phyloP scores from a whole-genome alignment of 2,888 invertebrate genomes.

The Apodemia zela region DNA sequence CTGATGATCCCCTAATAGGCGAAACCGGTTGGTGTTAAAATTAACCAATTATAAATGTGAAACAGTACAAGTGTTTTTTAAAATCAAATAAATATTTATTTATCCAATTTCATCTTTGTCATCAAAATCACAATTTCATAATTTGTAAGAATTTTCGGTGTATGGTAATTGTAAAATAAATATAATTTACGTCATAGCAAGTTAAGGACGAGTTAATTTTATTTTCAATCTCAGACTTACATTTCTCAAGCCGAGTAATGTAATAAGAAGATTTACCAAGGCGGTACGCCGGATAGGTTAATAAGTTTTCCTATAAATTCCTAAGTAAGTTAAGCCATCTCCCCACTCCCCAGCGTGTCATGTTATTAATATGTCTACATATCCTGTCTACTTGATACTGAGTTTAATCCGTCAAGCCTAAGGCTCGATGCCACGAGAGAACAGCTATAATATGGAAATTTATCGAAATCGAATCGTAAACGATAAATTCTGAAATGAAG shows the following conservation, averaged over 20 bases:
- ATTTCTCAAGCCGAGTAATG: constrained; percentile 1
- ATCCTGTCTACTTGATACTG: constrained; percentile 8
- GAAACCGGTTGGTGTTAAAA: too few species aligned
- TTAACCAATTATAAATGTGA: too few species aligned
- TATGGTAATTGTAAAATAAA: too few species aligned
- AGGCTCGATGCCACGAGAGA: background rate
- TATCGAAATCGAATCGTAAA: constrained; percentile 9
- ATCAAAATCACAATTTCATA: too few species aligned
- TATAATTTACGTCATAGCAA: too few species aligned
- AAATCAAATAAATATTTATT: too few species aligned
- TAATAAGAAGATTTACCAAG: constrained; percentile 5
- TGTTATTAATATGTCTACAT: constrained; percentile 11
- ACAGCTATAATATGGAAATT: background rate
- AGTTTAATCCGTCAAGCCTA: constrained; percentile 8
- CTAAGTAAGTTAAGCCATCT: constrained; percentile 14
- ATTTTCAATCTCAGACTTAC: background rate
- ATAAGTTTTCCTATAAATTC: constrained; percentile 15
- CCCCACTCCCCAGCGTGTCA: constrained; percentile 2
- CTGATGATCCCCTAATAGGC: too few species aligned
- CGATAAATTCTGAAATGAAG: too few species aligned
- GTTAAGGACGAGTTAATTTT: too few species aligned
- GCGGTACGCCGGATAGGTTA: constrained; percentile 11
- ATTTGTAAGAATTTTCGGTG: too few species aligned
- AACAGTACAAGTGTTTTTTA: too few species aligned
- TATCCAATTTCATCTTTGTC: too few species aligned